Conservation (phyloP, 2,113 vertebrate genomes). For the Lynx canadensis region DNA sequence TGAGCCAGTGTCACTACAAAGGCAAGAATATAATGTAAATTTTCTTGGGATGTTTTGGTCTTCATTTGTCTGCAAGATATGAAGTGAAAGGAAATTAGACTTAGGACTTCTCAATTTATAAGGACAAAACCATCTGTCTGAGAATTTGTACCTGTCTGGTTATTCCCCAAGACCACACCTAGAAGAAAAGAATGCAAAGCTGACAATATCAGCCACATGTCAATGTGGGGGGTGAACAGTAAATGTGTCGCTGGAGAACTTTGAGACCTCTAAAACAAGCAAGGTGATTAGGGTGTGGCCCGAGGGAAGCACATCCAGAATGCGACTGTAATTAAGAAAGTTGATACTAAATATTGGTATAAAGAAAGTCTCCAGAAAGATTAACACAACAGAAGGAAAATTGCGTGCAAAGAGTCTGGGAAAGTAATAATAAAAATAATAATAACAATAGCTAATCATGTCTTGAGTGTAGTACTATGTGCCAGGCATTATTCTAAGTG, state of each 20-base stretch:
- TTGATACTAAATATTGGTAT: not conserved
- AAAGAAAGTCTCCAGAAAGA: not conserved
- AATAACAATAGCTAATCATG: not conserved
- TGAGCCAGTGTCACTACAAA: not conserved
- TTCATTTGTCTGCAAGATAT: not conserved
- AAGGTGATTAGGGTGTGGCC: not conserved
- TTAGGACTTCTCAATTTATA: not conserved
- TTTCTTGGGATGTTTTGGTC: not conserved
- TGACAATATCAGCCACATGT: rapidly evolving
- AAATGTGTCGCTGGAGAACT: not conserved
- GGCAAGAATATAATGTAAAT: not conserved
- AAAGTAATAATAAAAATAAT: not conserved
- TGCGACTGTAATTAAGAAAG: not conserved
- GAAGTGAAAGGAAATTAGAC: not conserved
- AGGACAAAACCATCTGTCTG: not conserved
- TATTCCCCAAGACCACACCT: not conserved
- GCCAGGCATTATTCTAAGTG: not conserved
- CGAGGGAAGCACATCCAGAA: not conserved
- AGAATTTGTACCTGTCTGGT: not conserved
- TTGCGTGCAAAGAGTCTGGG: not conserved
- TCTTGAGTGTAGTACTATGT: not conserved
- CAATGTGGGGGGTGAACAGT: not conserved
- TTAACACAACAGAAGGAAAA: not conserved
- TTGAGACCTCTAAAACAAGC: not conserved
- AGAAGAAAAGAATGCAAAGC: not conserved